phyloP scores from a whole-genome alignment of 2,113 vertebrate species.

The Ptychochromis oligacanthus region DNA sequence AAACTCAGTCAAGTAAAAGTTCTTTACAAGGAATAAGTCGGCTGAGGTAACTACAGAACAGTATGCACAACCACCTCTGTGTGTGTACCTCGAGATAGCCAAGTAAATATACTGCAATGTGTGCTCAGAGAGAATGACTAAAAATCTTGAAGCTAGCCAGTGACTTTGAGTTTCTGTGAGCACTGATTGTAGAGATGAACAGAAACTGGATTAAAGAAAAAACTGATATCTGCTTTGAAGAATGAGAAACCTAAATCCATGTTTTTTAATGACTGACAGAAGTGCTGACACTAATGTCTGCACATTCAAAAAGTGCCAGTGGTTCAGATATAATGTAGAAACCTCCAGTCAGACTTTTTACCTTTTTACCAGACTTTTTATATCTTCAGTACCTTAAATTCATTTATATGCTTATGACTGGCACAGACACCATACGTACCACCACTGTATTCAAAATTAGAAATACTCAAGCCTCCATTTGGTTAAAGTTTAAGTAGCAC shows the following conservation, averaged over 20 bases:
- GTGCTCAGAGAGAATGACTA: background rate
- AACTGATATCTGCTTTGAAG: background rate
- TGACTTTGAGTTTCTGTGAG: slow-evolving; percentile 15
- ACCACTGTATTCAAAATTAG: background rate
- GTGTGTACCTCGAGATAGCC: slow-evolving; percentile 12
- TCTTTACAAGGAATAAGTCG: background rate
- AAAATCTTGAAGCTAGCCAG: background rate
- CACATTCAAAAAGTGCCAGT: background rate
- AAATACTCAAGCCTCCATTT: slow-evolving; percentile 1
- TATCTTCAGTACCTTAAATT: background rate
- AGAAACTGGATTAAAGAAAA: background rate
- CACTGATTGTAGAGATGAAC: background rate
- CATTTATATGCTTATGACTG: background rate
- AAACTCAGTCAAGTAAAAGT: slow-evolving; percentile 5
- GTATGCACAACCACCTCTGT: background rate
- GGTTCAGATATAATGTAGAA: background rate
- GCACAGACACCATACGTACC: background rate
- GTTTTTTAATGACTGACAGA: background rate
- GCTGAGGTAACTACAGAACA: slow-evolving; percentile 5
- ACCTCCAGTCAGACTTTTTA: background rate
- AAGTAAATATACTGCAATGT: slow-evolving; percentile 42
- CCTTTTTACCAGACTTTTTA: no score
- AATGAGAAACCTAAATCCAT: background rate
- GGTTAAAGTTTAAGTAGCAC: background rate
- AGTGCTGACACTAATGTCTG: background rate